Evolutionary conservation across 1,140 invertebrate genomes (phyloP).

Genomic region (Drosophila pectinifera): DNA sequence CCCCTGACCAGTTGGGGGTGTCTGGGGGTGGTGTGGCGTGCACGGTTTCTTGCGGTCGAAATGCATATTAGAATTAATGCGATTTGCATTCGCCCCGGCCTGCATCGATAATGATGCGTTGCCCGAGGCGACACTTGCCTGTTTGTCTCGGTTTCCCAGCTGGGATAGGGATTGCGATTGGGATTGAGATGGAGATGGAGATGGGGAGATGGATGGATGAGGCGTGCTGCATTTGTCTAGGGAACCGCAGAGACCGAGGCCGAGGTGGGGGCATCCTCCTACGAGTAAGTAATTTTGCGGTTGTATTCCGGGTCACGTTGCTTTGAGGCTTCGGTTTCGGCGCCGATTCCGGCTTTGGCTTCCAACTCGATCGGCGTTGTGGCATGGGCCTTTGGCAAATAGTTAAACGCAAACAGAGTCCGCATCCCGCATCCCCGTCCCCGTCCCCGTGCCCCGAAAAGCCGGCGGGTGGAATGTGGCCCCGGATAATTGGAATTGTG

Average conservation of each 20-base stretch:
- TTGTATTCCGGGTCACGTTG: conserved; percentile 73
- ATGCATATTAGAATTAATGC: conserved; percentile 79
- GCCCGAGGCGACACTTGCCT: conserved; percentile 40
- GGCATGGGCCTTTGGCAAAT: conserved; percentile 49
- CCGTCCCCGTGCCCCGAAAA: background rate
- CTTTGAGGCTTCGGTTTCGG: conserved; percentile 62
- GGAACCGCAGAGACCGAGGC: conserved; percentile 52
- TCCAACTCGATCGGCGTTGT: conserved; percentile 37
- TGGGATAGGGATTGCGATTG: background rate
- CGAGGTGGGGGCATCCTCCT: background rate
- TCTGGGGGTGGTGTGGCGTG: conserved; percentile 22
- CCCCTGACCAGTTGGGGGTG: conserved; percentile 6
- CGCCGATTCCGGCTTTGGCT: conserved; percentile 2
- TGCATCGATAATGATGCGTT: conserved; percentile 60
- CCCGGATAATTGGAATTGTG: conserved; percentile 61
- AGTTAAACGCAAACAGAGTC: conserved; percentile 61
- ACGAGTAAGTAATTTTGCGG: conserved; percentile 76
- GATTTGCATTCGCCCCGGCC: conserved; percentile 67
- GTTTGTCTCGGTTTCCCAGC: conserved; percentile 45
- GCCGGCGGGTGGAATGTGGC: conserved; percentile 5
- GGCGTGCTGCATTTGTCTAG: conserved; percentile 39
- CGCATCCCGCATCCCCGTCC: background rate
- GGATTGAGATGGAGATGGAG: background rate
- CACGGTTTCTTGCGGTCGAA: conserved; percentile 69
- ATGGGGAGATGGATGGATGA: no score